Base-by-base conservation (phyloP, 2,888 invertebrate species). In the Melanophora roralis region DNA sequence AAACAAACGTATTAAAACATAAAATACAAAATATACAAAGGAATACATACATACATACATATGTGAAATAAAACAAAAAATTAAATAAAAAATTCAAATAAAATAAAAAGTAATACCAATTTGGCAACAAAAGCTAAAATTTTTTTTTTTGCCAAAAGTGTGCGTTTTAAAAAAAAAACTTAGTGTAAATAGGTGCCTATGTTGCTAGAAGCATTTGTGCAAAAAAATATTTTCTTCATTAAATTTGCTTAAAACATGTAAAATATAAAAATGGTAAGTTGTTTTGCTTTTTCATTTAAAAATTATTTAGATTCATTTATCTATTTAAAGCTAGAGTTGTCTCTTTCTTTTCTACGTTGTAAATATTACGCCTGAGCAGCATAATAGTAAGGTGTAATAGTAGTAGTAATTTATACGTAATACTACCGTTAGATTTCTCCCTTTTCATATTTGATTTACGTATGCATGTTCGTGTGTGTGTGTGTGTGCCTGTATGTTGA, bases 191-290 rank as follows among this genome's bases (percentile, higher is more conserved):
- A n/a, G n/a, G n/a, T n/a, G n/a, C n/a, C n/a, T n/a, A n/a, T n/a
- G n/a, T n/a, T n/a, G n/a, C n/a, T n/a, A n/a, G n/a, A n/a, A n/a
- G n/a, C n/a, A n/a, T 23, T 68, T 40, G 32, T 1, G 19, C 11
- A 45, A 1, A 2, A 21, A 49, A 34, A 8, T 55, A 5, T 55
- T n/a, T 43, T 40, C 23, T 34, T 45, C 5, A 7, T 53, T 43
- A 9, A 21, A 16, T 1, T 71, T 65, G 32, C 19, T 40, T 49
- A 40, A 57, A 34, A 62, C 27, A 60, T 71, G 65, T 32, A 62
- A 80, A n/a, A 68, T 16, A 76, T 80, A 57, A 75, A 38, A 36
- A 57, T 49, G 80, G 80, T 80, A 72, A 80, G 80, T 80, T 57
- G 27, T 53, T 9, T 14, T 4, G 11, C 2, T 12, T 40, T 11